phyloP scores from a whole-genome alignment of 2,888 invertebrate genomes.

The Drosophila cracens region DNA sequence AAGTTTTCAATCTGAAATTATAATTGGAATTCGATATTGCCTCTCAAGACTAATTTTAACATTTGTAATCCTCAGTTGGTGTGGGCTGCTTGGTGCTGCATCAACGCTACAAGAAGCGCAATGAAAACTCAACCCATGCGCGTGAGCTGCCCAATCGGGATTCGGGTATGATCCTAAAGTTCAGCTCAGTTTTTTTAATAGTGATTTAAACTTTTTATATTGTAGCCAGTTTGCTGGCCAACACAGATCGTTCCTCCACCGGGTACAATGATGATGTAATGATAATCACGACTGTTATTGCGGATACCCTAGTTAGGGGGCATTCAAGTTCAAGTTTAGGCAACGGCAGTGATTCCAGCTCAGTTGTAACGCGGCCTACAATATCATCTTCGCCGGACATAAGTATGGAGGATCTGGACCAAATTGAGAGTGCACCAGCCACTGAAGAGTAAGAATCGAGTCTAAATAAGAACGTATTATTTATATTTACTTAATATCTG shows the following conservation, averaged over 20 bases:
- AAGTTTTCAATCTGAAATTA: slow-evolving; percentile 84
- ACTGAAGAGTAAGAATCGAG: slow-evolving; percentile 43
- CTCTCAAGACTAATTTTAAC: neutral
- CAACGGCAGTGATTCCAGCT: slow-evolving; percentile 79
- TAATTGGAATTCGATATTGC: neutral
- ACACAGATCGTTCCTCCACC: slow-evolving; percentile 61
- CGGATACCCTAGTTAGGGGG: slow-evolving; percentile 39
- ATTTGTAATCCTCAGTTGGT: slow-evolving; percentile 87
- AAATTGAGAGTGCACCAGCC: slow-evolving; percentile 54
- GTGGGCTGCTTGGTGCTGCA: slow-evolving; percentile 93
- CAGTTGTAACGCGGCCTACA: slow-evolving; percentile 69
- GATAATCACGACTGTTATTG: slow-evolving; percentile 60
- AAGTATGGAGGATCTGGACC: slow-evolving; percentile 88
- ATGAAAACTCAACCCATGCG: slow-evolving; percentile 87
- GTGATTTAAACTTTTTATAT: neutral
- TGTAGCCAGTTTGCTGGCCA: slow-evolving; percentile 76
- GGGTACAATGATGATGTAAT: slow-evolving; percentile 81
- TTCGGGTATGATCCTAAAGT: slow-evolving; percentile 69
- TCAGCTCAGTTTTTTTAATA: neutral
- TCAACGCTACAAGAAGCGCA: slow-evolving; percentile 91
- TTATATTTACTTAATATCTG: neutral
- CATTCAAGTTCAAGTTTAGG: slow-evolving; percentile 61
- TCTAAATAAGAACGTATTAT: rapidly evolving
- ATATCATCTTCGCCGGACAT: slow-evolving; percentile 84
- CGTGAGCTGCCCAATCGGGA: slow-evolving; percentile 86